Base-by-base conservation (phyloP, 2,797 vertebrate species). In the Distichodus sexfasciatus region DNA sequence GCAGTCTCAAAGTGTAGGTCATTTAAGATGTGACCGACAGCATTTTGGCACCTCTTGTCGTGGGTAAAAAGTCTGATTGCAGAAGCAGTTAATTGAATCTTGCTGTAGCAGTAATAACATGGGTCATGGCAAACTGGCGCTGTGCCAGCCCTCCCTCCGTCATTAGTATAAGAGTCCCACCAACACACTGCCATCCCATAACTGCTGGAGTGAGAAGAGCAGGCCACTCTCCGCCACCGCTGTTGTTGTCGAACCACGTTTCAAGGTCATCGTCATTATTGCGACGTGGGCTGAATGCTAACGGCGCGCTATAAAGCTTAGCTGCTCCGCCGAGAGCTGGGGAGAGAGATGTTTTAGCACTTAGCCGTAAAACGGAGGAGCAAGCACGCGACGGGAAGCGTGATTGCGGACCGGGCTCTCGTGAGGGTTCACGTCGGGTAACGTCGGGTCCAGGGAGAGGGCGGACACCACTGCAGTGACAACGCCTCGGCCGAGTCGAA, bases 81-180 rank as follows among this genome's bases (percentile, higher is more conserved):
- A 36, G 81, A 81, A 31, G 77, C 81, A 66, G 61, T 74, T 85
- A 86, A 87, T 87, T 89, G 79, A 85, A 88, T 89, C 85, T 85
- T 76, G 76, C 83, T 35, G 71, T 66, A 78, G 79, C 82, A 85
- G 83, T 84, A 85, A 87, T 87, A 83, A 81, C 82, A 79, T 79
- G 83, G 79, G 83, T 87, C 86, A 87, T 83, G 78, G 82, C 50
- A n/a, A 54, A 6, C n/a, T 46, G 31, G 24, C 57, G 23, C 15
- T 33, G 9, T 17, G 36, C 44, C 31, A 48, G 50, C 17, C 6
- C 11, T 6, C 46, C 53, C 43, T 3, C 17, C 51, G 35, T 29
- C 6, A 19, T 29, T 19, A 15, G 35, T 26, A 11, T 36, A 15
- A 36, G 19, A 15, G 14, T 40, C 41, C 55, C 6, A 59, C 41